Base-by-base conservation (phyloP, 2,113 vertebrate genomes). In the Melospiza melodia region DNA sequence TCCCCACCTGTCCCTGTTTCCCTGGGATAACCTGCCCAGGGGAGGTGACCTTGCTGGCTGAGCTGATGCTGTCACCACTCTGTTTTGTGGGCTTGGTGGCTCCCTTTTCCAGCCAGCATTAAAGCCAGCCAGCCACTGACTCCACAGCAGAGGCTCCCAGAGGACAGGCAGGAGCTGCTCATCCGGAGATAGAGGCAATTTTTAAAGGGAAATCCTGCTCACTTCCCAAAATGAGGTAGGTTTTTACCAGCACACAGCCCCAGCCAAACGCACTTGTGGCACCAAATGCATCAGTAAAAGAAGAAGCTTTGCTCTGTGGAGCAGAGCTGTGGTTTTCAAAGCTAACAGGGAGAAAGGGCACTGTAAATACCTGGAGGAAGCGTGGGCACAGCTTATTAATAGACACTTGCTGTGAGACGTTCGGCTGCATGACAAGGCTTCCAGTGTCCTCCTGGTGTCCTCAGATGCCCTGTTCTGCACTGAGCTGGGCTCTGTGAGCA, bases 311-410 rank as follows among this genome's bases (percentile, higher is more conserved):
- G n/a, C 72, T 81, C 10, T 92, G 87, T 93, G 75, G 66, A 85
- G 33, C 1, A 25, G 93, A 88, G 72, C 82, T 81, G 95, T 88
- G 90, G 95, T 90, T 96, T 94, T 86, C 63, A 88, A 93, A 96
- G 84, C 90, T 86, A 94, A 95, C 82, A 91, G 68, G 72, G 75
- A 94, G 79, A 76, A 95, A 95, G 87, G 75, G 1, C 79, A 77
- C 79, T 90, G 93, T 91, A 96, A 97, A 96, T 80, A 97, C 80
- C 73, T 79, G 85, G 78, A 95, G 94, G 96, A 97, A 96, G 90
- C 4, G 5, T 35, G 86, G 83, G 79, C 87, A 67, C 1, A 5
- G 67, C 90, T 91, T 96, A 95, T 95, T 95, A 97, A 95, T 83
- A 96, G 87, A 71, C 83, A 74, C 90, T 95, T 90, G 75, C 92